These are phyloP conservation scores for Drosophila infuscata DNA, from an alignment of 2,888 invertebrate genomes.

Conservation along the genomic window DNA sequence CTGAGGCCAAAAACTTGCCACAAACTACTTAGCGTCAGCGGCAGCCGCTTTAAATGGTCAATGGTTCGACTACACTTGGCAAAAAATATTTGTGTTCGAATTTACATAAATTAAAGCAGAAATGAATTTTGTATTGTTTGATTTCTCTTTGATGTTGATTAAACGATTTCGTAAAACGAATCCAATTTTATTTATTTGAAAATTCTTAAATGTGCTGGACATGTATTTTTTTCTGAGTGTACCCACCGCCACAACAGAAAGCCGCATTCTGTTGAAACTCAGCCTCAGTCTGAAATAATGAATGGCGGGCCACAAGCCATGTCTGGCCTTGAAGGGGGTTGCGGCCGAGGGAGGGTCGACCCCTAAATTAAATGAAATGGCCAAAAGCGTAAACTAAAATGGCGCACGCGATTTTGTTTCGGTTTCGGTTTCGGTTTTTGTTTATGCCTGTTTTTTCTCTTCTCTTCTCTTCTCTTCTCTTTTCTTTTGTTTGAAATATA, in stretches of 20 bases:
- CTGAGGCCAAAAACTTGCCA: slow-evolving; percentile 55
- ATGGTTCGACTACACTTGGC: slow-evolving; percentile 5
- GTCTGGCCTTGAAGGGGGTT: slow-evolving; percentile 33
- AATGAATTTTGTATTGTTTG: background rate
- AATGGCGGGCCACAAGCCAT: slow-evolving; percentile 42
- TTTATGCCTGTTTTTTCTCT: background rate
- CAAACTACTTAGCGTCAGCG: slow-evolving; percentile 75
- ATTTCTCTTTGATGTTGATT: background rate
- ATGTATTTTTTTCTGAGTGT: background rate
- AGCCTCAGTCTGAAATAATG: slow-evolving; percentile 35
- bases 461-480: slow-evolving; percentile 21
- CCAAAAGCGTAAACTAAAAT: slow-evolving; percentile 58
- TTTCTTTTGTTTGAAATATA: slow-evolving; percentile 54
- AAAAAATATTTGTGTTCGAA: background rate
- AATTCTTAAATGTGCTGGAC: background rate
- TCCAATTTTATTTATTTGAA: no score
- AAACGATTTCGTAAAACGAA: background rate
- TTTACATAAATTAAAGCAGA: background rate
- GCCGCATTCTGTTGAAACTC: slow-evolving; percentile 12
- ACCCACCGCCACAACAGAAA: background rate
- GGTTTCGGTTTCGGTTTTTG: slow-evolving; percentile 1
- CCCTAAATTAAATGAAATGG: slow-evolving; percentile 66
- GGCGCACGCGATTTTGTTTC: slow-evolving; percentile 39
- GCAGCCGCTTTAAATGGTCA: slow-evolving; percentile 39
- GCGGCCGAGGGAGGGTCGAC: slow-evolving; percentile 12